phyloP scores from a whole-genome alignment of 1,140 invertebrate genomes.

The Wiebesia pumilae region DNA sequence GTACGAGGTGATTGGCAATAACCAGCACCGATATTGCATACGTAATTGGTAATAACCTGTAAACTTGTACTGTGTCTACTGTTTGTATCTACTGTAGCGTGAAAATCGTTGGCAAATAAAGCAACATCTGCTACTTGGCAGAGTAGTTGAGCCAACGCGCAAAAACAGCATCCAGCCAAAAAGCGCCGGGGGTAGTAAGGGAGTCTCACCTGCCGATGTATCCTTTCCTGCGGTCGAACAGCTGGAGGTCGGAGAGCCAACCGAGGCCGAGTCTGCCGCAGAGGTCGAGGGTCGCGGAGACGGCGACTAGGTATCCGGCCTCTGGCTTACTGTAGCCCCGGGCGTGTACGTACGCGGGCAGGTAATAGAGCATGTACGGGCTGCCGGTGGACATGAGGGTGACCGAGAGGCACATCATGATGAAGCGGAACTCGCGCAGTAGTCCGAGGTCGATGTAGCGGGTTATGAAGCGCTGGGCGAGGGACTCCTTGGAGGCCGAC shows the following conservation, averaged over 20 bases:
- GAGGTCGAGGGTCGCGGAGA: constrained; percentile 82
- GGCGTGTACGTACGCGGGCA: constrained; percentile 82
- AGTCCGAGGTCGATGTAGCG: constrained; percentile 81
- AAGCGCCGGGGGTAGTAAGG: no score
- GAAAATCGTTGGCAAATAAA: no score
- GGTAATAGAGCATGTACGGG: constrained; percentile 84
- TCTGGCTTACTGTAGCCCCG: constrained; percentile 82
- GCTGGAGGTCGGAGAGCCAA: constrained; percentile 82
- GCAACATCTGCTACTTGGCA: no score
- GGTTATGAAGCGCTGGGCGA: constrained; percentile 66
- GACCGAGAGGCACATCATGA: constrained; percentile 82
- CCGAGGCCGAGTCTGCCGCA: constrained; percentile 82
- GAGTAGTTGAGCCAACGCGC: no score
- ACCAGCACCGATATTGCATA: no score
- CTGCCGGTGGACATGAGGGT: constrained; percentile 85
- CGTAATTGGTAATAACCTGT: no score
- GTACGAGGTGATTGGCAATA: no score
- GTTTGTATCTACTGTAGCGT: no score
- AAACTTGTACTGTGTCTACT: no score
- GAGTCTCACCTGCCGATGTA: constrained; percentile 80
- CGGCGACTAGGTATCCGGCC: constrained; percentile 82
- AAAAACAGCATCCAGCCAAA: no score
- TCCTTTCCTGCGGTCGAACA: constrained; percentile 82
- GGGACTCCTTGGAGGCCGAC: constrained; percentile 55
- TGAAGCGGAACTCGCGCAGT: constrained; percentile 81